Base-by-base conservation (phyloP, 2,113 vertebrate species). In the Zosterops borbonicus region DNA sequence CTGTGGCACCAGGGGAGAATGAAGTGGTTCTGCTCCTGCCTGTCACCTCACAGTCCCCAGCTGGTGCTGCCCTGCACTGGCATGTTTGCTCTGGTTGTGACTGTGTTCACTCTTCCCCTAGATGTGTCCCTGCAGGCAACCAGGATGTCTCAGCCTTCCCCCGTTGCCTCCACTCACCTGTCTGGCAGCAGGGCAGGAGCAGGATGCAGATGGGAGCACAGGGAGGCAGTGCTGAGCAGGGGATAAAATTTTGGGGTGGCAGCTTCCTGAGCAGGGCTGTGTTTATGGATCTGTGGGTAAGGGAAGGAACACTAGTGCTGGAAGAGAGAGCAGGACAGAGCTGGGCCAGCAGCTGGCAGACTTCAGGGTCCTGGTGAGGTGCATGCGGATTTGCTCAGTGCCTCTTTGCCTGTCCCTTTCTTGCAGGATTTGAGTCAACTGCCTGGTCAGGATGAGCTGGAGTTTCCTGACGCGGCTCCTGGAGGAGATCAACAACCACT, bases 401-500 rank as follows among this genome's bases (percentile, higher is more conserved):
- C 29, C 53, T 77, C 22, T 49, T 84, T 49, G 28, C 14, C 42
- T 93, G 56, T 46, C 52, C 23, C 31, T 67, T 84, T 28, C 22
- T 31, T 1, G 0, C 83, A 96, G 92, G 71, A 49, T 90, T 83
- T 97, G 85, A 96, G 82, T 55, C 18, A n/a, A 37, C 28, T 69
- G 75, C 75, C 60, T 67, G 68, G 91, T 44, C 98, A 98, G 74
- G 95, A 99, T 99, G 99, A 99, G 99, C 91, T 99, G 99, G 99
- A 99, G 98, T 88, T 99, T 99, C 96, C 94, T 99, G 64, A 99
- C 99, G 0, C 98, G 98, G 41, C 98, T 99, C 84, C 97, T 99
- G 87, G 98, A 99, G 75, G 99, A 99, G 98, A 99, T 99, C 95
- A 98, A 99, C 97, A 98, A 99, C 92, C 99, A 99, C 96, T 99